Percentiles rank a stretch among this genome's conserved stretches.
Conservation (phyloP, 2,888 invertebrate species). For the Hirtodrosophila histrioides region DNA sequence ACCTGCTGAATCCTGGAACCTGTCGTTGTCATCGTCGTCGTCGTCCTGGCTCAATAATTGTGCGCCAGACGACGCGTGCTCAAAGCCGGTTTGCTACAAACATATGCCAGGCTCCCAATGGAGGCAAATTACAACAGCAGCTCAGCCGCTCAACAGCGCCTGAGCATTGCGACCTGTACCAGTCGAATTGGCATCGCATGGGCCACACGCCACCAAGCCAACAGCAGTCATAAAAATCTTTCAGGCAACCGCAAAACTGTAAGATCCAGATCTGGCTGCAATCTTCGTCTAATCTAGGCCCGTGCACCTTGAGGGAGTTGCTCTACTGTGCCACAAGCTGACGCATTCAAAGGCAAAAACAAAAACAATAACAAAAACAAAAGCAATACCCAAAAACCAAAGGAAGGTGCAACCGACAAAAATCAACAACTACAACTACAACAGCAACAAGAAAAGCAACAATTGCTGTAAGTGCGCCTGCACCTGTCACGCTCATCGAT, state of each 20-base stretch:
- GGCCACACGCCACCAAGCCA: slow-evolving; percentile 72
- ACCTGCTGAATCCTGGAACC: slow-evolving; percentile 78
- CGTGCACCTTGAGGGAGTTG: slow-evolving; percentile 62
- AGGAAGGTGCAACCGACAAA: slow-evolving; percentile 37
- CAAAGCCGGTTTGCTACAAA: slow-evolving; percentile 71
- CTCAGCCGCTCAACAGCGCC: slow-evolving; percentile 15
- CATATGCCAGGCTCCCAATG: slow-evolving; percentile 65
- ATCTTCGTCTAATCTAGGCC: slow-evolving; percentile 69
- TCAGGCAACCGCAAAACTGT: slow-evolving; percentile 63
- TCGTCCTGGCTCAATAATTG: slow-evolving; percentile 73
- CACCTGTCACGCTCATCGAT: slow-evolving; percentile 75
- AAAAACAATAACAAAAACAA: slow-evolving; percentile 7
- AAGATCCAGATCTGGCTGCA: slow-evolving; percentile 49
- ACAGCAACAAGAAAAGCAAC: slow-evolving; percentile 36
- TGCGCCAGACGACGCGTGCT: slow-evolving; percentile 77
- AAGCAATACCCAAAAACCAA: slow-evolving; percentile 20
- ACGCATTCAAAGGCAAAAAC: slow-evolving; percentile 46
- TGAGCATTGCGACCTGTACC: slow-evolving; percentile 11
- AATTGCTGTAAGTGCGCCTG: slow-evolving; percentile 63
- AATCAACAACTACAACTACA: slow-evolving; percentile 28
- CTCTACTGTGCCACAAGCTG: slow-evolving; percentile 62
- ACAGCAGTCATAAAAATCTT: slow-evolving; percentile 70
- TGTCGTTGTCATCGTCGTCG: slow-evolving; percentile 58
- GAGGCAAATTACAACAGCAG: slow-evolving; percentile 67
- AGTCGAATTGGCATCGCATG: slow-evolving; percentile 70